A percentile compares a stretch with the other conserved stretches of the same genome.
phyloP scores from a whole-genome alignment of 2,797 vertebrate species.

The Otus scops region DNA sequence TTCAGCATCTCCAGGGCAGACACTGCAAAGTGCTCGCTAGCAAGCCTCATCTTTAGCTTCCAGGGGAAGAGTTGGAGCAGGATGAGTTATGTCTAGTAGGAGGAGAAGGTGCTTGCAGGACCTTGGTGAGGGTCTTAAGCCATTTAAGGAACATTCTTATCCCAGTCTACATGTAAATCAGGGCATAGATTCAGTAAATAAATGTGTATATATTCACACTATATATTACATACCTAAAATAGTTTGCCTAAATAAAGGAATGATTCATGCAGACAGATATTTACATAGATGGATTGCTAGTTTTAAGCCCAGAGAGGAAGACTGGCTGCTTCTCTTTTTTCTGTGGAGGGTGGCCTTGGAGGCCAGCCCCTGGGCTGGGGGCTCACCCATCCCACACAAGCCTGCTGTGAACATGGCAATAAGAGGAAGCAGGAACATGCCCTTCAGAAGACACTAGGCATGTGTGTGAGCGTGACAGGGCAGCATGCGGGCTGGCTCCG shows the following conservation, averaged over 20 bases:
- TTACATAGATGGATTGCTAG: background rate
- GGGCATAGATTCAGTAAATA: background rate
- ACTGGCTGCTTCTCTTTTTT: background rate
- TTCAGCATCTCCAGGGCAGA: background rate
- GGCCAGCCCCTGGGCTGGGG: background rate
- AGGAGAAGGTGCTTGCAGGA: background rate
- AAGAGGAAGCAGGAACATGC: background rate
- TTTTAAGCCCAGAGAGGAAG: background rate
- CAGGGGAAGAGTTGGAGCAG: background rate
- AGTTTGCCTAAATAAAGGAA: background rate
- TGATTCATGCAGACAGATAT: background rate
- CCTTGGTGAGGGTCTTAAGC: background rate
- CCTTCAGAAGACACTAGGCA: fast-evolving
- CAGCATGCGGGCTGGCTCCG: fast-evolving
- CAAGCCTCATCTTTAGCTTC: background rate
- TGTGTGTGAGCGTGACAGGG: fast-evolving
- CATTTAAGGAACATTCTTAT: background rate
- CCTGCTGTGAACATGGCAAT: fast-evolving
- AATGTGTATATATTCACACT: background rate
- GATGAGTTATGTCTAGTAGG: background rate
- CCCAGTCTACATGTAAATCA: background rate
- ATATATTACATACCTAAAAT: background rate
- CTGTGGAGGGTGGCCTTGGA: background rate
- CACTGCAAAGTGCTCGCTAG: background rate
- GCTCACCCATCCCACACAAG: background rate